These are phyloP conservation scores for Ormyrus pomaceus DNA, from an alignment of 2,888 invertebrate species.

Conservation along the genomic window DNA sequence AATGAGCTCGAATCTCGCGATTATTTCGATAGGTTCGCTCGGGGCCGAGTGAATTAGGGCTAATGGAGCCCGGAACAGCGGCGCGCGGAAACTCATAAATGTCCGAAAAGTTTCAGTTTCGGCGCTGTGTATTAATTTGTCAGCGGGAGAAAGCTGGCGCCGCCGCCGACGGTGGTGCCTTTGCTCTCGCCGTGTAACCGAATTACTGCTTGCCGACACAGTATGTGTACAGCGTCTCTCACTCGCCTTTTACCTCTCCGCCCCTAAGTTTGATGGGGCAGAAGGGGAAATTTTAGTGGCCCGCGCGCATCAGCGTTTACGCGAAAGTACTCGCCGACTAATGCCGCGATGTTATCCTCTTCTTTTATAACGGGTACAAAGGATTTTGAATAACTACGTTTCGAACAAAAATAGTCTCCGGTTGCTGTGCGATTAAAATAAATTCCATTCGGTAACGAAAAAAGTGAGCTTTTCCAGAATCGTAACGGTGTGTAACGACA, in stretches of 20 bases:
- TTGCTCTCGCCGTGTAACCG: conserved; percentile 2
- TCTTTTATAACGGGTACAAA: no score
- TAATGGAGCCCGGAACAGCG: conserved; percentile 39
- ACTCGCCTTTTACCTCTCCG: conserved; percentile 8
- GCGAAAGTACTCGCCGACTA: no score
- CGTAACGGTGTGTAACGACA: no score
- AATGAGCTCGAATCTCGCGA: neutral
- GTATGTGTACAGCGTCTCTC: no score
- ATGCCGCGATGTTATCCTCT: no score
- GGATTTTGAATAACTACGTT: no score
- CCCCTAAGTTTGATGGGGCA: neutral
- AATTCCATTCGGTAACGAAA: no score
- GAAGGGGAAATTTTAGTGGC: no score
- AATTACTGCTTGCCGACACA: conserved; percentile 23
- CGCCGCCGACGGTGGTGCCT: neutral
- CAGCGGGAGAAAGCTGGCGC: conserved; percentile 12
- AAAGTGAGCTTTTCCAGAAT: no score
- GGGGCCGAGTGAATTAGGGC: conserved; percentile 32
- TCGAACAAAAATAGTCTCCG: no score
- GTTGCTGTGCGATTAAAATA: no score
- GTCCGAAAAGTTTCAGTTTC: conserved; percentile 46
- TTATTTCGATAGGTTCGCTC: conserved; percentile 19
- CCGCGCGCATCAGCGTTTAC: no score
- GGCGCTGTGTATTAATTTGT: conserved; percentile 37
- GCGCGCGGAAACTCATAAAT: conserved; percentile 29